Evolutionary conservation across 2,888 invertebrate genomes (phyloP), one percentile per base, ranked within the genome.

Genomic region (Netelia melanura): DNA sequence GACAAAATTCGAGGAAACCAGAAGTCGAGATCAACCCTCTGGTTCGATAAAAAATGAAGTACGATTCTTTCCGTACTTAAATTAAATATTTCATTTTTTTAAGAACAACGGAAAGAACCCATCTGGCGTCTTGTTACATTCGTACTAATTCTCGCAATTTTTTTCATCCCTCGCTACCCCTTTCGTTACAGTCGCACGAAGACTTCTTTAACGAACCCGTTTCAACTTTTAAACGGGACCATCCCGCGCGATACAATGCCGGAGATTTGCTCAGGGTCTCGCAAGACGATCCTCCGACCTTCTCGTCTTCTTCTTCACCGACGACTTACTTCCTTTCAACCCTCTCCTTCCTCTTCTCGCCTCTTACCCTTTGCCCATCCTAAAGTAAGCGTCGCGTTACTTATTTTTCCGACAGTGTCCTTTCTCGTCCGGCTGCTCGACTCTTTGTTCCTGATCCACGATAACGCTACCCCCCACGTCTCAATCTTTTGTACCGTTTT

Each of bases 151-250:
- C 17, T 61, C 2, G 30, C 25, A 8, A 25, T 75, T 25, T 67
- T 81, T 76, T 67, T 43, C 43, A 17, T 65, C 17, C 30, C 14
- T 2, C n/a, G 11, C 58, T 77, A 58, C 21, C 48, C 30, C 10
- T 71, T 71, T 2, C 8, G 64, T 2, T 21, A 56, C 43, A 17
- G 48, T n/a, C 54, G 17, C 17, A n/a, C 11, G 25, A 52, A 80
- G 25, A 23, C 58, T 43, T 70, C 67, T 83, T 81, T 87, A 87
- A 88, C 82, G 86, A 88, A 86, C 83, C 89, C 89, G 80, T 88
- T 88, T 91, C 89, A 91, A 91, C 90, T 90, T 91, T 91, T 89
- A 91, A 91, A 89, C 89, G 88, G 88, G 89, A 89, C 86, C 86
- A 85, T 84, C 84, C 62, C 64, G 76, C 85, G 80, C 85, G 84